phyloP scores from a whole-genome alignment of 1,140 invertebrate genomes.

The Akabosia matsudoensis region DNA sequence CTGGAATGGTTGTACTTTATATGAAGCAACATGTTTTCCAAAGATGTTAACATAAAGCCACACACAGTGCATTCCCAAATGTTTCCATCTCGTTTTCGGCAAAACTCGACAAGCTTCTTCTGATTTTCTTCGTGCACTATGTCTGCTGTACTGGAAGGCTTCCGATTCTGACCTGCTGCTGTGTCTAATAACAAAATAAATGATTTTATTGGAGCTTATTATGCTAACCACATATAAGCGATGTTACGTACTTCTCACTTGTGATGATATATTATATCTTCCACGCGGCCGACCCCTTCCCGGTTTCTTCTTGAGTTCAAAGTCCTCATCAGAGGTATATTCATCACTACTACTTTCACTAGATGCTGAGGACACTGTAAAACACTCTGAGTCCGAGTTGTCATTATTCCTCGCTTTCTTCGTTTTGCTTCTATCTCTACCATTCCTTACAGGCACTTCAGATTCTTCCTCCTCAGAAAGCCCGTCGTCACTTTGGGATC shows the following conservation, averaged over 20 bases:
- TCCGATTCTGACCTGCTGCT: not conserved
- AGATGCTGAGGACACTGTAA: not conserved
- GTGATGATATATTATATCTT: no score
- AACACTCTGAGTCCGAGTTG: slow-evolving; percentile 9
- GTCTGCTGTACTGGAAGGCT: no score
- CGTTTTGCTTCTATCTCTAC: not conserved
- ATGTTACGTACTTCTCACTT: no score
- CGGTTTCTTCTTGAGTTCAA: not conserved
- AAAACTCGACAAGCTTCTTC: not conserved
- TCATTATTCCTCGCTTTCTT: no score
- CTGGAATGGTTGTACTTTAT: slow-evolving; percentile 12
- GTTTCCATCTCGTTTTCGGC: not conserved
- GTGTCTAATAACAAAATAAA: not conserved
- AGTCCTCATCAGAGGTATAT: not conserved
- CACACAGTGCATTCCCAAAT: slow-evolving; percentile 15
- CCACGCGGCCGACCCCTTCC: not conserved
- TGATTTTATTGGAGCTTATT: not conserved
- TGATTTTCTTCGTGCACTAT: no score
- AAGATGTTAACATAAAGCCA: not conserved
- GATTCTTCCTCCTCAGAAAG: not conserved
- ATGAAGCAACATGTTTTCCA: slow-evolving; percentile 5
- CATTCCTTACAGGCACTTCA: not conserved
- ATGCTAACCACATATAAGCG: not conserved
- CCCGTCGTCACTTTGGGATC: not conserved
- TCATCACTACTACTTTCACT: not conserved